Evolutionary conservation across 1,140 invertebrate genomes (phyloP).

Genomic region (Drosophila asahinai): DNA sequence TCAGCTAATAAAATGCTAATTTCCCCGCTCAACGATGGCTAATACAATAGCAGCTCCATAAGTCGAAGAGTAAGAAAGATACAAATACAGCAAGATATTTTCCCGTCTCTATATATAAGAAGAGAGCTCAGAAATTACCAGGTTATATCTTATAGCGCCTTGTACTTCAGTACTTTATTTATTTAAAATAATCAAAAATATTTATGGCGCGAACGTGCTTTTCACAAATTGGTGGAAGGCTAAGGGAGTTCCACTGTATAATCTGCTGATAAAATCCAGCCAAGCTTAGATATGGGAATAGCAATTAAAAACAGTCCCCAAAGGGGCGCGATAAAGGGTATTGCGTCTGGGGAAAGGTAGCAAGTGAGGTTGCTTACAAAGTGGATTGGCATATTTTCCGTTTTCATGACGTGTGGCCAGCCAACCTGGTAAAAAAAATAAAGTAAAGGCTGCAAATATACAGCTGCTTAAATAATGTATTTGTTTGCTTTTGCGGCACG

Average conservation of each 20-base stretch:
- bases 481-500: not conserved
- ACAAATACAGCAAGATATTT: not conserved
- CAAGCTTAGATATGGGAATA: slow-evolving; percentile 29
- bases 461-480: slow-evolving; percentile 31
- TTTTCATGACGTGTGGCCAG: slow-evolving; percentile 12
- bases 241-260: slow-evolving; percentile 6
- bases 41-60: slow-evolving; percentile 2
- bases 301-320: slow-evolving; percentile 30
- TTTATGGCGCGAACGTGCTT: not conserved
- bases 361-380: slow-evolving; percentile 5
- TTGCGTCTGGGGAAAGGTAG: slow-evolving; percentile 3
- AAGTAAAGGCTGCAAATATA: not conserved
- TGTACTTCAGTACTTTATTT: not conserved
- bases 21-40: slow-evolving; percentile 16
- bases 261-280: slow-evolving; percentile 17
- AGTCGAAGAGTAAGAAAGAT: not conserved
- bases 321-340: slow-evolving; percentile 13
- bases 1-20: slow-evolving; percentile 76
- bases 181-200: not conserved
- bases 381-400: not conserved
- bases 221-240: not conserved
- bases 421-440: not conserved
- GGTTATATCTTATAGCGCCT: not conserved
- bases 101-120: not conserved
- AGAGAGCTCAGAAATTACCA: not conserved